A percentile compares a stretch with the other conserved stretches of the same genome.
Conservation (phyloP, 2,113 vertebrate genomes). For the Dolichallabes microphthalmus region DNA sequence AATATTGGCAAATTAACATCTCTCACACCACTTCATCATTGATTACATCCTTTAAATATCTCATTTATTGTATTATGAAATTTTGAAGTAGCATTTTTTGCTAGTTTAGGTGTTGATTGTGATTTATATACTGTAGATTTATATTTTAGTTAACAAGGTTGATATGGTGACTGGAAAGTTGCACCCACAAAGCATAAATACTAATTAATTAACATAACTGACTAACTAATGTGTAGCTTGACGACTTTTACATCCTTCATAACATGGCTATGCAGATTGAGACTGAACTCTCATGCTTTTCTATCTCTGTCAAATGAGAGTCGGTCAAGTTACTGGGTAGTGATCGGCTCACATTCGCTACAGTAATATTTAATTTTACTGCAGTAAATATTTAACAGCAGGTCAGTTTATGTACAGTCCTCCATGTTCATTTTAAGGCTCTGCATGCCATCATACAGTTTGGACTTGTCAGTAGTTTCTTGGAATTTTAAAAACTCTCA, state of each 20-base stretch:
- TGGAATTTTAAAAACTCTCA: not conserved
- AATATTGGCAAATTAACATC: too few species aligned
- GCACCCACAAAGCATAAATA: not conserved
- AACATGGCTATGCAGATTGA: too few species aligned
- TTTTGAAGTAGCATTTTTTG: not conserved
- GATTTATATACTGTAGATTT: too few species aligned
- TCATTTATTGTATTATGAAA: not conserved
- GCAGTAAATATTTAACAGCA: not conserved
- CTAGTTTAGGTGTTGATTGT: not conserved
- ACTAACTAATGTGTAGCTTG: not conserved
- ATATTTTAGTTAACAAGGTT: too few species aligned
- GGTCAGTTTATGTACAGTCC: not conserved
- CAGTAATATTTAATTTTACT: not conserved
- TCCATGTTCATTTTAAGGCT: not conserved
- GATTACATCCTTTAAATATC: too few species aligned
- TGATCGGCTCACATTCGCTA: not conserved
- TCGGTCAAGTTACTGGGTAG: not conserved
- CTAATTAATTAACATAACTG: not conserved
- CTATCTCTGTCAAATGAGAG: not conserved
- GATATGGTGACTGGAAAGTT: not conserved
- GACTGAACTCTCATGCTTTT: too few species aligned
- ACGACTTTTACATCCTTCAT: not conserved
- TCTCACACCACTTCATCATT: too few species aligned
- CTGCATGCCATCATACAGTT: not conserved
- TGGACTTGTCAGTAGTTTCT: not conserved